These are phyloP conservation scores for Sinhomidia bicolor DNA, from an alignment of 2,888 invertebrate genomes.

Conservation along the genomic window DNA sequence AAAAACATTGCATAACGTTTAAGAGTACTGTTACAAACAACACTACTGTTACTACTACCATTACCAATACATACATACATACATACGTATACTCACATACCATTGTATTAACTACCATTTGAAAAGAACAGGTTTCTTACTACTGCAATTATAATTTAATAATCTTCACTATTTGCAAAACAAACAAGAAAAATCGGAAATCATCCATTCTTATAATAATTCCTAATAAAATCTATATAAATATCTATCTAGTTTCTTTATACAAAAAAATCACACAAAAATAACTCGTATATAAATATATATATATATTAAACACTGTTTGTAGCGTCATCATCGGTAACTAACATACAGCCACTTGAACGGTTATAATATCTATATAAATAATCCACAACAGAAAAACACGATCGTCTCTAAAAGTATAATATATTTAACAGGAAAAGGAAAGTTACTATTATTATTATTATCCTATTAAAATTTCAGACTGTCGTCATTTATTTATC, in stretches of 20 bases:
- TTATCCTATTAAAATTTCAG: background rate
- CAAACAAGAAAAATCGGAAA: background rate
- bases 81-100: background rate
- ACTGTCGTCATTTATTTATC: background rate
- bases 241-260: too few species aligned
- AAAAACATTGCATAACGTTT: slow-evolving; percentile 14
- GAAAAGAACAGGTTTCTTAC: background rate
- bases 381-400: too few species aligned
- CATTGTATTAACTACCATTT: background rate
- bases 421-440: too few species aligned
- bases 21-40: too few species aligned
- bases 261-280: background rate
- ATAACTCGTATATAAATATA: too few species aligned
- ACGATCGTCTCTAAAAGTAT: too few species aligned
- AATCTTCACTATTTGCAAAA: background rate
- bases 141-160: background rate
- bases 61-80: background rate
- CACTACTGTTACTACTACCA: background rate
- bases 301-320: too few species aligned
- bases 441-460: background rate
- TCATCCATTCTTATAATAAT: background rate
- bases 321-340: too few species aligned
- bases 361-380: too few species aligned
- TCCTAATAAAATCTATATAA: too few species aligned
- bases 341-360: too few species aligned